Base-by-base conservation (phyloP, 2,888 invertebrate species). In the Drosophila subsilvestris region DNA sequence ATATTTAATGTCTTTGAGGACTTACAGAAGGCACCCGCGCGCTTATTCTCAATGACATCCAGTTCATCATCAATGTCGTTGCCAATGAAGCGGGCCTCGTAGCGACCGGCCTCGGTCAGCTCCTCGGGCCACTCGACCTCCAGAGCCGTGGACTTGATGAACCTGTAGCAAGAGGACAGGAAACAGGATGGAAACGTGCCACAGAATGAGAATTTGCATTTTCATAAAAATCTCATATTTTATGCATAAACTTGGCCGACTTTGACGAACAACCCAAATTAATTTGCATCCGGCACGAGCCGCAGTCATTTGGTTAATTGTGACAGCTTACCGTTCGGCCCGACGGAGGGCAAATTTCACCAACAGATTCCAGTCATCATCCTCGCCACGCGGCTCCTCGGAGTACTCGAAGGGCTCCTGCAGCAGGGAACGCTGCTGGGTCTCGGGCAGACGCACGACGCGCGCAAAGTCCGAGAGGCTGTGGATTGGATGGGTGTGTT, bases 21-120 rank as follows among this genome's bases (percentile, higher is more conserved):
- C 96, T 95, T 93, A 97, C 97, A 96, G 92, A 97, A 95, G 54
- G 95, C 86, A 50, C 86, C 93, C 9, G 95, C 94, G 65, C 96
- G 96, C 91, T 97, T 96, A 84, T 96, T 96, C 89, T 97, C 96
- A 78, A 96, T 94, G 18, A 95, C 94, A 89, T 97, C 97, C 8
- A 96, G 95, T 91, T 97, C 97, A 85, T 96, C 96, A 68, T 95
- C 95, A 59, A 97, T 96, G 88, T 97, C 96, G 86, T 96, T 96
- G 76, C 97, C 96, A 44, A 97, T 93, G 91, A 97, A 97, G 72
- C 97, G 93, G 0, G 97, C 97, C 1, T 96, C 94, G 72, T 96
- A 96, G 56, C 95, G 93, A 0, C 96, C 96, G 5, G 94, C 93
- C 48, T 95, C 95, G 0, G 96, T 96, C n/a, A 96, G 94, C 59